Evolutionary conservation across 2,888 invertebrate species (phyloP).

Genomic region (Limnephilus marmoratus): DNA sequence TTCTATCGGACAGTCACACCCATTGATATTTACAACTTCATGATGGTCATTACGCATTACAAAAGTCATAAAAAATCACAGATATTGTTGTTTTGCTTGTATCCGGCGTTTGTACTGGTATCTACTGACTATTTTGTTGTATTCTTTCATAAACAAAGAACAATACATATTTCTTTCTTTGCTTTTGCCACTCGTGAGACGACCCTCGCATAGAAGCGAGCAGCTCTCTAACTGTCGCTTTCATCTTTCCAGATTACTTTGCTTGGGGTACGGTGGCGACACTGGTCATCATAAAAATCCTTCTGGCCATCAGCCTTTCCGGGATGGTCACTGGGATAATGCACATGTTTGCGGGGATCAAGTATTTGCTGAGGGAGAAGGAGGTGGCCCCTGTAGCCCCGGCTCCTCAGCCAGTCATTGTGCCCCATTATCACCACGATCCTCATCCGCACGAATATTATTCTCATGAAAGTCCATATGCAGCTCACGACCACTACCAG

Average conservation of each 20-base stretch:
- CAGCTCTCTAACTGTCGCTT: conserved; percentile 27
- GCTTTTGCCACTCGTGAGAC: conserved; percentile 22
- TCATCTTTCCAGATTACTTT: conserved; percentile 58
- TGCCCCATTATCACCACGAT: conserved; percentile 33
- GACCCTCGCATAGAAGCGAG: conserved; percentile 43
- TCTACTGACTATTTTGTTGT: background rate
- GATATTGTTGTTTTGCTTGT: background rate
- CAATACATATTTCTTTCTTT: background rate
- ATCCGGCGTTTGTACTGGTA: background rate
- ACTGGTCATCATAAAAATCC: conserved; percentile 61
- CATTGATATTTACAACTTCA: too few relatives aligned
- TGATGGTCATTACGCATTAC: background rate
- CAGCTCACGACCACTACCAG: conserved; percentile 14
- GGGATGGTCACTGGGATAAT: conserved; percentile 53
- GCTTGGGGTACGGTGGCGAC: conserved; percentile 49
- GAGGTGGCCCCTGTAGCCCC: background rate
- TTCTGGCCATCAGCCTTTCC: conserved; percentile 58
- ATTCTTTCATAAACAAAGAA: background rate
- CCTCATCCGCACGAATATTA: conserved; percentile 56
- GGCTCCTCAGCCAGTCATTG: background rate
- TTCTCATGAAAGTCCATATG: conserved; percentile 36
- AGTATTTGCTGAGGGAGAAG: conserved; percentile 50
- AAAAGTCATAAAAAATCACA: background rate
- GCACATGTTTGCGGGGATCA: conserved; percentile 62
- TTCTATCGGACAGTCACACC: too few relatives aligned